Percentiles rank a stretch among this genome's conserved stretches.
phyloP scores from a whole-genome alignment of 2,113 vertebrate genomes.

The Apteryx mantelli region DNA sequence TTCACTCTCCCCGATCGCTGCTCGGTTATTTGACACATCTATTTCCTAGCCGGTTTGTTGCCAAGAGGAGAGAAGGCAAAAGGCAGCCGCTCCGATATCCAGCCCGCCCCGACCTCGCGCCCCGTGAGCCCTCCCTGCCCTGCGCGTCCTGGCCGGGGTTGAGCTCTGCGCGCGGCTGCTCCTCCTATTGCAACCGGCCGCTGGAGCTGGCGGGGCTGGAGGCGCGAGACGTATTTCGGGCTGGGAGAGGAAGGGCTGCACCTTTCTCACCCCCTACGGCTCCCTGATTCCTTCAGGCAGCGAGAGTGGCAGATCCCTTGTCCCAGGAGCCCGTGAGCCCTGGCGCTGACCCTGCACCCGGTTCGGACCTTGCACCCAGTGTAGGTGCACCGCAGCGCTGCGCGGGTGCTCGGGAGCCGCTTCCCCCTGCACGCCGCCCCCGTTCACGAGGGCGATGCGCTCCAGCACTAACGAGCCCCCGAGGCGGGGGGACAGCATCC shows the following conservation, averaged over 20 bases:
- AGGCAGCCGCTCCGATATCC: not conserved
- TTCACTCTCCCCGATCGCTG: accelerated
- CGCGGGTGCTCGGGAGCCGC: not conserved
- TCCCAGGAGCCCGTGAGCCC: not conserved
- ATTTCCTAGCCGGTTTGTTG: not conserved
- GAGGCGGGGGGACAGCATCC: not conserved
- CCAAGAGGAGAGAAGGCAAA: accelerated
- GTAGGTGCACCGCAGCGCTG: too few relatives aligned
- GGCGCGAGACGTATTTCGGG: not conserved
- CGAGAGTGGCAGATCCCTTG: not conserved
- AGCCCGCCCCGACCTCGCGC: accelerated
- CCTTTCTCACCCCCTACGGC: not conserved
- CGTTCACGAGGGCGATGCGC: accelerated
- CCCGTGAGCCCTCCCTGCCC: not conserved
- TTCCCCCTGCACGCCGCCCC: too few relatives aligned
- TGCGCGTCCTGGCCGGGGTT: not conserved
- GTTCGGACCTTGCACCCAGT: not conserved
- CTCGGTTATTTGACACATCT: accelerated
- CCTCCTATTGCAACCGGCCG: not conserved
- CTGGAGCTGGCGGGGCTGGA: not conserved
- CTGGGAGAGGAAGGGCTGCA: not conserved
- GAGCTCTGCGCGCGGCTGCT: accelerated
- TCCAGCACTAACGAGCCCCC: accelerated
- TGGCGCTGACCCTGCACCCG: accelerated
- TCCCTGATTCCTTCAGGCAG: not conserved